Base-by-base conservation (phyloP, 2,888 invertebrate species). In the Capitulum mitella region DNA sequence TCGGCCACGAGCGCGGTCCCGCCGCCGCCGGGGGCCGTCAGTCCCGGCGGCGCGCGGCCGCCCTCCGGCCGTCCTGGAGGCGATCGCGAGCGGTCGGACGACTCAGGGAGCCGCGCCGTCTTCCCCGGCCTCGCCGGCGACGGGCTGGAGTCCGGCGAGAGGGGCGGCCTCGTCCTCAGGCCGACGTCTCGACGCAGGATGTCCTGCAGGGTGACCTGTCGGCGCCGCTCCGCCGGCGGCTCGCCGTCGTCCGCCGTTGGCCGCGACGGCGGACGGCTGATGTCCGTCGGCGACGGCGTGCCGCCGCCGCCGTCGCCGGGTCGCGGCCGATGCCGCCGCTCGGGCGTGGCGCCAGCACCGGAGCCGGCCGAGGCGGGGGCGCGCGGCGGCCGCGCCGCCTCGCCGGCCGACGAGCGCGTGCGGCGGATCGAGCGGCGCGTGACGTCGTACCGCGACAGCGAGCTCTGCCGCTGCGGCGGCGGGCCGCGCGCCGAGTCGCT, bases 381-480 rank as follows among this genome's bases (percentile, higher is more conserved):
- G 29, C 70, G 37, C 70, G 37, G n/a, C 64, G 64, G 10, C 22
- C 40, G 70, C 22, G 70, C 70, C 26, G 70, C 37, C 40, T 40
- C 70, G 26, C 40, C 37, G 22, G 40, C 70, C 70, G 70, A 37
- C 37, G 70, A 70, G 5, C 70, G 70, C 37, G 70, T 19, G 19
- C 70, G 70, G 1, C 70, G 70, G 37, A 70, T 70, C 19, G 70
- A 70, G 22, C 70, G 70, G 2, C 70, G 70, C 26, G 40, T 70
- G 70, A 70, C 40, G 70, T 70, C 70, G 40, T 70, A 8, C 19
- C 70, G 37, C 70, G 70, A 70, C 37, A 70, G 70, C 37, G 70
- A 70, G 37, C 37, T 70, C 40, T 70, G 37, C 26, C 70, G 70
- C 10, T 26, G 26, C 2, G 37, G 26, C 22, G 70, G 37, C 70